These are phyloP conservation scores for Antennarius maculatus DNA, from an alignment of 2,797 vertebrate species.

Conservation along the genomic window DNA sequence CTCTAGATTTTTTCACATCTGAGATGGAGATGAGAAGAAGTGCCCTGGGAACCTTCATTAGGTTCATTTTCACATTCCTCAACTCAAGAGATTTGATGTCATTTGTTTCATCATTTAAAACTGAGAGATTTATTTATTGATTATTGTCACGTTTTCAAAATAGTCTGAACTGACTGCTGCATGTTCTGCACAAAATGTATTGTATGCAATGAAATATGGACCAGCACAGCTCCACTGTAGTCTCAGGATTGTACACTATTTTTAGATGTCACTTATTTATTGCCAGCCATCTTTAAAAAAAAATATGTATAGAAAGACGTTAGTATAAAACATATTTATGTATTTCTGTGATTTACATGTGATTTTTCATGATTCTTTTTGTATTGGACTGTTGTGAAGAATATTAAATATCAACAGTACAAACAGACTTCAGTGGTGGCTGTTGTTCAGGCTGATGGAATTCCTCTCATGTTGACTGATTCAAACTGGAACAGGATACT, in stretches of 20 bases:
- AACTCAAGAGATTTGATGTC: slow-evolving; percentile 23
- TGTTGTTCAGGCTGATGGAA: slow-evolving; percentile 2
- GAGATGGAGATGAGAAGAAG: slow-evolving; percentile 12
- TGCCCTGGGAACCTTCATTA: slow-evolving; percentile 1
- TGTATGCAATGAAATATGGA: slow-evolving; percentile 39
- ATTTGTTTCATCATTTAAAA: slow-evolving; percentile 10
- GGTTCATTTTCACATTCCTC: slow-evolving; percentile 22
- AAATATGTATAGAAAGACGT: slow-evolving; percentile 23
- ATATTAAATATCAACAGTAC: slow-evolving; percentile 30
- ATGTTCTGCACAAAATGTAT: slow-evolving; percentile 31
- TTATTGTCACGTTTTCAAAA: slow-evolving; percentile 30
- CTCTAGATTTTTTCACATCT: slow-evolving; percentile 32
- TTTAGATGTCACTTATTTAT: slow-evolving; percentile 61
- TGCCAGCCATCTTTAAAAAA: slow-evolving; percentile 42
- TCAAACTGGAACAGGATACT: neutral
- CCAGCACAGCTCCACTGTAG: slow-evolving; percentile 37
- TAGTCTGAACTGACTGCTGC: slow-evolving; percentile 32
- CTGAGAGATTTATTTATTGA: slow-evolving; percentile 26
- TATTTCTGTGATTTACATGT: slow-evolving; percentile 34
- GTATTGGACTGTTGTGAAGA: slow-evolving; percentile 10
- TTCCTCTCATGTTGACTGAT: neutral
- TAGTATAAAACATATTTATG: slow-evolving; percentile 39
- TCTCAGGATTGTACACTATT: slow-evolving; percentile 46
- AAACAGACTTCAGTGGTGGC: slow-evolving; percentile 3
- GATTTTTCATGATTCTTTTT: slow-evolving; percentile 13